Evolutionary conservation across 2,888 invertebrate species (phyloP), one percentile per base, ranked within the genome.

Genomic region (Eupithecia subumbrata): DNA sequence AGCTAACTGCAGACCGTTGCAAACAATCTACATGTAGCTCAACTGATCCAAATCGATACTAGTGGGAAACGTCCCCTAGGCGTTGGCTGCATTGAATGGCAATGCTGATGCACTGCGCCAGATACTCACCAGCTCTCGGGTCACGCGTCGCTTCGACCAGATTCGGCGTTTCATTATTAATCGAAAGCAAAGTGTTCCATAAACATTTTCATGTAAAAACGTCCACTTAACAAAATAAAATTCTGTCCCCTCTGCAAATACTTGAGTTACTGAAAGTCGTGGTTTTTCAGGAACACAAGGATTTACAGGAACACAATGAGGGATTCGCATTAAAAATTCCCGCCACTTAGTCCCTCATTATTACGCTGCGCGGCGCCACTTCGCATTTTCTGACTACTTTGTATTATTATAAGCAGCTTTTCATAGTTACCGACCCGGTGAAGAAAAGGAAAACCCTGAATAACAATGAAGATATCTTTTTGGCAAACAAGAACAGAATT

Each of bases 331-430:
- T 68, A 43, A 68, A 68, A 40, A 40, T 68, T 68, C 43, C 43
- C 43, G 68, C 68, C 68, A 45, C 68, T 68, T 68, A 68, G 67
- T 43, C 18, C 16, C 43, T 68, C 68, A 68, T 68, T 68, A 68
- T 68, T 68, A 43, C 68, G 43, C 68, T 34, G 34, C 18, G 68
- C 43, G 68, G 43, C 25, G 43, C 68, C 43, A 43, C 68, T 67
- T 67, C n/a, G 34, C 30, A 9, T 34, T 64, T 34, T 34, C 34
- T n/a, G n/a, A 60, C 64, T 34, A 30, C 64, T 34, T 34, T 30
- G 63, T 63, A 64, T 25, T 56, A 56, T 56, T 56, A 60, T 60
- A 56, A 12, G 56, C 25, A 30, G 63, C 63, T 63, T 63, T 63
- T 60, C 63, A 16, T 63, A 30, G 30, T 56, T n/a, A 30, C 30